Percentiles rank a stretch among this genome's conserved stretches.
Conservation (phyloP, 2,888 invertebrate species). For the Glyphotaelius pellucidus region DNA sequence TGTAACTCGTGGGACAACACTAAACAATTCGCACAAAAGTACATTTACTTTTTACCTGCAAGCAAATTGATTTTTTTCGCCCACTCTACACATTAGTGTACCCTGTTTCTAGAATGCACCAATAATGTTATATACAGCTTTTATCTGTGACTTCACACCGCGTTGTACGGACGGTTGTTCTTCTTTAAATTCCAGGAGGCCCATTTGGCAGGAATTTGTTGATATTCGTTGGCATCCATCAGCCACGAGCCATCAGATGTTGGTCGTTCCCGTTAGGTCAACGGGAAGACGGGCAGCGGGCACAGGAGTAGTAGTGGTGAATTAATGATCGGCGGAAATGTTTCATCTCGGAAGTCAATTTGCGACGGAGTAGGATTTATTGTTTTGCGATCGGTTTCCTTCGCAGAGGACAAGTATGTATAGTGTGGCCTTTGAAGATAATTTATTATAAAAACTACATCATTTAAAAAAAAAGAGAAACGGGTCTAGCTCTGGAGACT, state of each 20-base stretch:
- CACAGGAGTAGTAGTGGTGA: neutral
- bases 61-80: neutral
- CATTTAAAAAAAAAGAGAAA: neutral
- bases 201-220: neutral
- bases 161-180: neutral
- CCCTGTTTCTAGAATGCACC: neutral
- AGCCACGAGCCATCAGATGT: neutral
- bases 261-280: neutral
- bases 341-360: conserved; percentile 20
- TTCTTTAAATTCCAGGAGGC: neutral
- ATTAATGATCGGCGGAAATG: neutral
- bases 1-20: too few species aligned
- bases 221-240: neutral
- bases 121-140: neutral
- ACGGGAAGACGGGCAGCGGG: neutral
- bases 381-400: neutral
- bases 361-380: conserved; percentile 13
- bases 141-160: neutral
- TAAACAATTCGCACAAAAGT: too few species aligned
- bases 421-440: neutral
- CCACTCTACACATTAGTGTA: neutral
- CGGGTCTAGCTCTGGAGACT: too few species aligned
- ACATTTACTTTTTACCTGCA: too few species aligned
- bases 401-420: neutral
- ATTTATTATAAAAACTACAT: neutral